Conservation (phyloP, 2,888 invertebrate species). For the Stenodera caucasica region DNA sequence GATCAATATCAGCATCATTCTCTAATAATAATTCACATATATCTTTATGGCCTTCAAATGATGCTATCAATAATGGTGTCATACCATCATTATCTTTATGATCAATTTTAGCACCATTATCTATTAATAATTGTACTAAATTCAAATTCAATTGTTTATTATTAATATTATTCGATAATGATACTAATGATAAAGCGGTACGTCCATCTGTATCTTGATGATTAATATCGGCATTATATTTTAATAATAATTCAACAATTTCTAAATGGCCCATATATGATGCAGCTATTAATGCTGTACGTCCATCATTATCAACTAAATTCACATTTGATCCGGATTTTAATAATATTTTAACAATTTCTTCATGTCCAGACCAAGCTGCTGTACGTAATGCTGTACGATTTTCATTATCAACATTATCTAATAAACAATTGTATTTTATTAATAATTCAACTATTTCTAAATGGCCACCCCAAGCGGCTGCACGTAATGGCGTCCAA, state of each 20-base stretch:
- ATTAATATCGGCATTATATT: constrained; percentile 80
- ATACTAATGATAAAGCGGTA: constrained; percentile 86
- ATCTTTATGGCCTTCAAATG: constrained; percentile 89
- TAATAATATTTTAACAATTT: constrained; percentile 74
- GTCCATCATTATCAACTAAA: constrained; percentile 81
- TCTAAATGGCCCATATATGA: constrained; percentile 94
- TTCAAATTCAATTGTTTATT: too few relatives aligned
- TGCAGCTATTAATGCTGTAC: constrained; percentile 92
- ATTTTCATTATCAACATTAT: constrained; percentile 84
- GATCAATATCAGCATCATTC: constrained; percentile 90
- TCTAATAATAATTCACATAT: constrained; percentile 89
- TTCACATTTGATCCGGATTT: constrained; percentile 79
- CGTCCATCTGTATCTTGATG: constrained; percentile 86
- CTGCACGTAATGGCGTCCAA: constrained; percentile 88
- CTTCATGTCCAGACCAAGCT: constrained; percentile 93
- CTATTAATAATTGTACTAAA: too few relatives aligned
- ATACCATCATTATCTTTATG: constrained; percentile 84
- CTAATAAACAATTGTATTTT: constrained; percentile 78
- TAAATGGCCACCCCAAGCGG: constrained; percentile 91
- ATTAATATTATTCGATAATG: constrained; percentile 58
- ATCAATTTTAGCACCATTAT: constrained; percentile 73
- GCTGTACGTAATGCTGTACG: constrained; percentile 88
- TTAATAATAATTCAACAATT: constrained; percentile 80
- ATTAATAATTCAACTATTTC: constrained; percentile 70
- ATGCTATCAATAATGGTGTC: constrained; percentile 85